phyloP scores from a whole-genome alignment of 1,140 invertebrate genomes.

The Orius insidiosus region DNA sequence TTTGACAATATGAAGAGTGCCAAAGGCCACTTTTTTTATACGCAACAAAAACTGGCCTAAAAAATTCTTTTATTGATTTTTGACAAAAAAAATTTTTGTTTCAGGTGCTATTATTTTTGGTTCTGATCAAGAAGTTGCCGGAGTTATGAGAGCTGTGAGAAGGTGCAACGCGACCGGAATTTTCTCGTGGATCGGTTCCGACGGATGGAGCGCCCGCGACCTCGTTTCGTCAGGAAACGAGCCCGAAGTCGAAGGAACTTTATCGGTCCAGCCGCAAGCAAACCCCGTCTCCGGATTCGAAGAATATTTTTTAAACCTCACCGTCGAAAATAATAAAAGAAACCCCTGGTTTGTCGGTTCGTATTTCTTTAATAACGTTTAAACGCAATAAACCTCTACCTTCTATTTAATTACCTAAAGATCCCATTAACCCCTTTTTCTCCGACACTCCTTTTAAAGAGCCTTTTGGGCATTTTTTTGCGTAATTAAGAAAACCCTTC shows the following conservation, averaged over 20 bases:
- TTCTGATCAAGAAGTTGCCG: constrained; percentile 89
- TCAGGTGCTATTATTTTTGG: constrained; percentile 90
- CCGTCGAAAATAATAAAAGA: constrained; percentile 66
- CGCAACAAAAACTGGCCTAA: too few species aligned
- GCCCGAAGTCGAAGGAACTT: constrained; percentile 68
- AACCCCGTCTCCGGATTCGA: constrained; percentile 72
- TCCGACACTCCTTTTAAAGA: too few species aligned
- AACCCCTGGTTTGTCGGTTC: constrained; percentile 89
- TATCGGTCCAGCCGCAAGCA: constrained; percentile 79
- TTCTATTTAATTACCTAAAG: too few species aligned
- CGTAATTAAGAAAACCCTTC: too few species aligned
- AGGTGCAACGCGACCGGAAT: constrained; percentile 66
- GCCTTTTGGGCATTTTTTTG: too few species aligned
- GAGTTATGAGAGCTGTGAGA: constrained; percentile 79
- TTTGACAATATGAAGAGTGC: too few species aligned
- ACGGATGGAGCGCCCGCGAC: constrained; percentile 76
- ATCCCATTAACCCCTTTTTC: too few species aligned
- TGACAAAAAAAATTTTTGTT: neutral
- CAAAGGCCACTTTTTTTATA: too few species aligned
- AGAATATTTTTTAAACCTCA: constrained; percentile 71
- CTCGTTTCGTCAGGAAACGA: constrained; percentile 80
- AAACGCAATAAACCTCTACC: too few species aligned
- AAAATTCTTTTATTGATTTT: too few species aligned
- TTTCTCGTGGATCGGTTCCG: constrained; percentile 89
- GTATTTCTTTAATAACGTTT: too few species aligned